A percentile compares a stretch with the other conserved stretches of the same genome.
Evolutionary conservation across 2,797 vertebrate genomes (phyloP).

Genomic region (Falco berigora): DNA sequence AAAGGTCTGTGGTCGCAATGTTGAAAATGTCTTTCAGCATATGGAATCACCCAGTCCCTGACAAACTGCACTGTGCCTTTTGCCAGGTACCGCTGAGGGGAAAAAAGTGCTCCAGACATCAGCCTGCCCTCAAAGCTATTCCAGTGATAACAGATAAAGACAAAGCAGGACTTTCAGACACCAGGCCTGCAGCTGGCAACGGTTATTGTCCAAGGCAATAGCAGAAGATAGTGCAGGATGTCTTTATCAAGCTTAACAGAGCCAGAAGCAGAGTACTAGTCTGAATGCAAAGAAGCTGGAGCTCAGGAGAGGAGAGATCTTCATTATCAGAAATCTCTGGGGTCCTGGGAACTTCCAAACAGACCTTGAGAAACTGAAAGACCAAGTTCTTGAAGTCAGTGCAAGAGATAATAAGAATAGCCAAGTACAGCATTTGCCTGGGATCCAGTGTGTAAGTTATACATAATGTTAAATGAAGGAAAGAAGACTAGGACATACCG

Average conservation of each 20-base stretch:
- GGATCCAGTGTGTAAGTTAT: not conserved
- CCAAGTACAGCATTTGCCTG: not conserved
- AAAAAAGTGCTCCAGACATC: not conserved
- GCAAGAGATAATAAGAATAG: not conserved
- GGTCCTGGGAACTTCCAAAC: not conserved
- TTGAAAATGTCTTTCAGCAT: not conserved
- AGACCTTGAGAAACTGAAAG: not conserved
- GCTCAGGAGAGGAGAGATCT: not conserved
- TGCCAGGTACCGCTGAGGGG: not conserved
- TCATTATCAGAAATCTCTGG: not conserved
- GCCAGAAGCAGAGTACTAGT: not conserved
- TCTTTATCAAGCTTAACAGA: constrained; percentile 10
- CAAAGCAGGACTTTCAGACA: constrained; percentile 36
- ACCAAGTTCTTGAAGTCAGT: not conserved
- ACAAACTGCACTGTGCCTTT: not conserved
- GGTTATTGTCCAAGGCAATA: not conserved
- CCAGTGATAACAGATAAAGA: constrained; percentile 22
- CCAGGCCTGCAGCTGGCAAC: constrained; percentile 8
- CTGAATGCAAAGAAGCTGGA: not conserved
- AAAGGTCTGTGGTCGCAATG: not conserved
- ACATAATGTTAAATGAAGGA: not conserved
- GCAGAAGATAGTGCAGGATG: not conserved
- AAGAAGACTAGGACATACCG: not conserved
- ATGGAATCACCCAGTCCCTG: not conserved
- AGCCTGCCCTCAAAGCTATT: constrained; percentile 12